Evolutionary conservation across 1,140 invertebrate species (phyloP).

Genomic region (Phymorhynchus buccinoides): DNA sequence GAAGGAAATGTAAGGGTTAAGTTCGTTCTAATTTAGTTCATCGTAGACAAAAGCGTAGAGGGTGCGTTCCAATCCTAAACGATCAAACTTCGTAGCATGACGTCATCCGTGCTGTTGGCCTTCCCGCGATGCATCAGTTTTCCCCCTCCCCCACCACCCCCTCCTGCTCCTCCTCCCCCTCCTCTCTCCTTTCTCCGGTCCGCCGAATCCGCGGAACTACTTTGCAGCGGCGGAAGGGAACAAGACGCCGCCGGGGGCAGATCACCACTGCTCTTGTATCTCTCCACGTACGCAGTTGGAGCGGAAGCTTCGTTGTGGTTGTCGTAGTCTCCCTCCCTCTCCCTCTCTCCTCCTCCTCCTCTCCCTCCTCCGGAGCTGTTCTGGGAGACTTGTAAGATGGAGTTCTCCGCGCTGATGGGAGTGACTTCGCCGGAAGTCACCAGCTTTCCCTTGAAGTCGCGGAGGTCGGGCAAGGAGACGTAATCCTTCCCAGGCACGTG

Average conservation of each 20-base stretch:
- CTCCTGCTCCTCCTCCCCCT: neutral
- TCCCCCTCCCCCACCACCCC: neutral
- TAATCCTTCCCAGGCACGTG: constrained; percentile 38
- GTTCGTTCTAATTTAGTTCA: too few species aligned
- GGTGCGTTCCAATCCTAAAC: neutral
- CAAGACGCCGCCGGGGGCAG: constrained; percentile 6
- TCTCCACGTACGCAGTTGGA: neutral
- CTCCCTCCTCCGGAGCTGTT: neutral
- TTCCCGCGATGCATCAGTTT: constrained; percentile 1
- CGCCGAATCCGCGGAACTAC: neutral
- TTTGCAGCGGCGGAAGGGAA: constrained; percentile 26
- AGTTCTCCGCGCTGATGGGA: constrained; percentile 15
- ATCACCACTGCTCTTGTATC: constrained; percentile 3
- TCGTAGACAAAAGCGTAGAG: neutral
- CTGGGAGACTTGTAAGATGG: neutral
- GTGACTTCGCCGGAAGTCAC: constrained; percentile 49
- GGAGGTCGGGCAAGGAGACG: constrained; percentile 53
- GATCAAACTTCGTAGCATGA: constrained; percentile 18
- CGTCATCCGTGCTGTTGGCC: constrained; percentile 18
- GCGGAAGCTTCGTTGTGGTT: neutral
- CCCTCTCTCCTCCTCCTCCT: too few species aligned
- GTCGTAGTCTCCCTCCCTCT: neutral
- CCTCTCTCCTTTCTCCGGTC: constrained; percentile 10
- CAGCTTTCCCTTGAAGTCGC: constrained; percentile 45
- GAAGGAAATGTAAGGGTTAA: too few species aligned